Conservation (phyloP, 2,888 invertebrate genomes). For the Nomada hirtipes region DNA sequence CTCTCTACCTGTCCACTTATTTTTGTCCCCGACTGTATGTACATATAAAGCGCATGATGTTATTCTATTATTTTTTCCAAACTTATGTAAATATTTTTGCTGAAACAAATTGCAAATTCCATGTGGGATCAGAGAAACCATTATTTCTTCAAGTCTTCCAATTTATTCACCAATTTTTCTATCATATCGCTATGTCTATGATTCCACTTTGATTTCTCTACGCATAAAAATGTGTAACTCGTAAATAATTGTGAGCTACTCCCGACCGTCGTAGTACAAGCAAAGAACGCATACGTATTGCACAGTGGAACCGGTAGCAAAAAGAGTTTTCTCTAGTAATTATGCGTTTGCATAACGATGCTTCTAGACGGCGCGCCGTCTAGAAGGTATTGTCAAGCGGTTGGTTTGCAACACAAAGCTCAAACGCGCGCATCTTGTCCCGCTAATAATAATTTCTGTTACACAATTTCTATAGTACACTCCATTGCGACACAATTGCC, state of each 20-base stretch:
- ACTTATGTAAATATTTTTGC: too few species aligned
- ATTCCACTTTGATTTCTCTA: too few species aligned
- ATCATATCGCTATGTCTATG: too few species aligned
- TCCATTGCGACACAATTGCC: constrained; percentile 25
- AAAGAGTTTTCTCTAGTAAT: constrained; percentile 24
- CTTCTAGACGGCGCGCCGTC: neutral
- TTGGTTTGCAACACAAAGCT: constrained; percentile 40
- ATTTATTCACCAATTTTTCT: too few species aligned
- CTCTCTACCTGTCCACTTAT: too few species aligned
- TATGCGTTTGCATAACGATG: constrained; percentile 30
- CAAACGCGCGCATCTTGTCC: constrained; percentile 28
- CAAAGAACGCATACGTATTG: neutral
- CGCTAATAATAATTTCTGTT: constrained; percentile 46
- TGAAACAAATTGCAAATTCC: too few species aligned
- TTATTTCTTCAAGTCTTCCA: too few species aligned
- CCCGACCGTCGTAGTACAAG: neutral
- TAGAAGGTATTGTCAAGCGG: constrained; percentile 44
- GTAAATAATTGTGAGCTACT: neutral
- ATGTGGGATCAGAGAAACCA: too few species aligned
- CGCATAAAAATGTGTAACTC: too few species aligned
- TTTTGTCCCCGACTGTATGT: too few species aligned
- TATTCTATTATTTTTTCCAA: too few species aligned
- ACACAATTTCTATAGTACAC: constrained; percentile 38
- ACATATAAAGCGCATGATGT: too few species aligned
- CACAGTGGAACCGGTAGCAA: neutral